Evolutionary conservation across 2,888 invertebrate genomes (phyloP), one percentile per base, ranked within the genome.

Genomic region (Drosophila diplacantha): DNA sequence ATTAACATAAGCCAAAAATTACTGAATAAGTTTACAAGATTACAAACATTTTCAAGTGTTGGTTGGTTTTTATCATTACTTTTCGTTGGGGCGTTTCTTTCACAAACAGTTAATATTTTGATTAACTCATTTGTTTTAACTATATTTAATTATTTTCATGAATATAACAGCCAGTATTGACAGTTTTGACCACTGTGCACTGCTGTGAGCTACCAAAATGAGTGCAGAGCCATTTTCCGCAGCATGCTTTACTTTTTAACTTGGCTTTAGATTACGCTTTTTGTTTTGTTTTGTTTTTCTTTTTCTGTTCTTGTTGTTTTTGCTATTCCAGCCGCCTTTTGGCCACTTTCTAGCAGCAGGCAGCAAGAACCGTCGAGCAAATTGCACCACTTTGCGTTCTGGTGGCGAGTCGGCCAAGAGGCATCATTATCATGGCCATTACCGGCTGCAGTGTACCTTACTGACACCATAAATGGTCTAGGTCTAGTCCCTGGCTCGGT

Each of bases 321-420:
- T 38, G 26, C 29, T 61, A 29, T 68, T 75, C 58, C 70, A 64
- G 58, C 70, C 73, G 72, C 75, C 82, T 75, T 81, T 75, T 73
- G 81, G 73, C 82, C 84, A 83, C 84, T 79, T 83, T 83, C 80
- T 79, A 78, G 75, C 72, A 56, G 46, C 44, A 54, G 70, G 39
- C 69, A 53, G 59, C 31, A 58, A 66, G 71, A 76, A 60, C 63
- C 58, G 69, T 58, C 72, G 66, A 62, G 52, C 43, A 78, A 80
- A 81, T 81, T 84, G 84, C 80, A 84, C 68, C 84, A 84, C 83
- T 83, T 84, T 83, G 70, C 66, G 69, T 66, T 66, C 59, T 74
- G 63, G 61, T 74, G 55, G 60, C 47, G 60, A 58, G 59, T 50
- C 69, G 59, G 59, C 74, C 77, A 64, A 74, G 72, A 53, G 83